Base-by-base conservation (phyloP, 2,797 vertebrate species). In the Lepilemur ruficaudatus region DNA sequence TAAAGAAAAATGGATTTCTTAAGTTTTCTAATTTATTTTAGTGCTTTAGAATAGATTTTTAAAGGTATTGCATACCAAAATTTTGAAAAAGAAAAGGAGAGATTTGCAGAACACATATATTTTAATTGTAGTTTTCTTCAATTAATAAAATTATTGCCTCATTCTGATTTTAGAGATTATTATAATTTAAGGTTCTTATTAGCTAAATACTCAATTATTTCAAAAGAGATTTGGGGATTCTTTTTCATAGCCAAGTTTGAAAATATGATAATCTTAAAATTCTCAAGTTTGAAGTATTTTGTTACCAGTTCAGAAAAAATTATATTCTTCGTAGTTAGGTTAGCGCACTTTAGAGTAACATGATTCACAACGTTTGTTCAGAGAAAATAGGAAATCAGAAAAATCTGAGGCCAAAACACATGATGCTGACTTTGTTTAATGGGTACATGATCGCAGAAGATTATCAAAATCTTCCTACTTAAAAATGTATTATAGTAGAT, bases 261-360 rank as follows among this genome's bases (percentile, higher is more conserved):
- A 94, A 70, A 93, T 89, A n/a, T 48, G 7, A 28, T 15, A 57
- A 83, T 69, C 32, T 81, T 76, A 70, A 97, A 86, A 82, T 59
- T 7, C 20, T 50, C 23, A 87, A 55, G 17, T 80, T 84, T 57
- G 15, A 86, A 38, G 9, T 82, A 41, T 80, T 86, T 79, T 61
- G 1, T 55, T 76, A 46, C 4, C 18, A 50, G 43, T 4, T 86
- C 12, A 50, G 22, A 57, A 86, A 82, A 82, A 65, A 48, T 76
- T 50, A 23, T 35, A 70, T 65, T 67, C 12, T 30, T 72, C 63
- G 86, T 75, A 82, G 23, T 22, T 93, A 2, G 65, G 23, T 78
- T 50, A 88, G 8, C 4, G 41, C 20, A 81, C 7, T 73, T 88
- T 46, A 57, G 13, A 82, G 52, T 65, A 73, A 22, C 1, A 52